These are phyloP conservation scores for Hecatera dysodea DNA, from an alignment of 2,888 invertebrate genomes.

Conservation along the genomic window DNA sequence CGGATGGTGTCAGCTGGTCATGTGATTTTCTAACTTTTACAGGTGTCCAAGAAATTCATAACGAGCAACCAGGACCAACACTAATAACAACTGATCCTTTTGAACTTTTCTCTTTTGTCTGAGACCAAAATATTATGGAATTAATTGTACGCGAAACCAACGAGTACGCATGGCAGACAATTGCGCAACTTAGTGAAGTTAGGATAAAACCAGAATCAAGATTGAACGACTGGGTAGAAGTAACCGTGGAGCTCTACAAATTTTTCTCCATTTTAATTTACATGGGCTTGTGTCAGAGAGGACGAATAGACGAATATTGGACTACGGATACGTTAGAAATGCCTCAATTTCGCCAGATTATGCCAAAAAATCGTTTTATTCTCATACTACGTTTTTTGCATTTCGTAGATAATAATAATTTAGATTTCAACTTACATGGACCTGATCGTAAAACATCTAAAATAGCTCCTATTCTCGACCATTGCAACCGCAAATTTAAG, in stretches of 20 bases:
- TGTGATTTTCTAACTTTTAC: too few relatives aligned
- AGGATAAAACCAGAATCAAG: too few relatives aligned
- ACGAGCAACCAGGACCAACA: too few relatives aligned
- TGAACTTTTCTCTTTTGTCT: too few relatives aligned
- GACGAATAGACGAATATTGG: conserved; percentile 47
- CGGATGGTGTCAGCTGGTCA: too few relatives aligned
- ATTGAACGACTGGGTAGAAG: too few relatives aligned
- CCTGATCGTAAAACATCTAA: conserved; percentile 32
- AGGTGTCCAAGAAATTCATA: too few relatives aligned
- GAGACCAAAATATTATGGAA: too few relatives aligned
- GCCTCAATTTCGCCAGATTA: conserved; percentile 41
- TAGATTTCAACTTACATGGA: conserved; percentile 22
- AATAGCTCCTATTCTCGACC: conserved; percentile 33
- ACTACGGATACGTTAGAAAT: conserved; percentile 37
- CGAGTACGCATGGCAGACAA: too few relatives aligned
- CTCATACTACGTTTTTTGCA: conserved; percentile 42
- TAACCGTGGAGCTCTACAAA: not conserved
- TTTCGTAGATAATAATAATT: conserved; percentile 36
- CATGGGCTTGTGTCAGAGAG: conserved; percentile 35
- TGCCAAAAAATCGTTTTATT: conserved; percentile 38
- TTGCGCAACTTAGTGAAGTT: too few relatives aligned
- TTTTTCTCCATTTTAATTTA: conserved; percentile 29
- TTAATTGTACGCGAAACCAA: too few relatives aligned
- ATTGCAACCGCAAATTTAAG: conserved; percentile 35
- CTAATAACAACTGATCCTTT: too few relatives aligned